phyloP scores from a whole-genome alignment of 2,888 invertebrate species.

The Cheiracanthium punctorium region DNA sequence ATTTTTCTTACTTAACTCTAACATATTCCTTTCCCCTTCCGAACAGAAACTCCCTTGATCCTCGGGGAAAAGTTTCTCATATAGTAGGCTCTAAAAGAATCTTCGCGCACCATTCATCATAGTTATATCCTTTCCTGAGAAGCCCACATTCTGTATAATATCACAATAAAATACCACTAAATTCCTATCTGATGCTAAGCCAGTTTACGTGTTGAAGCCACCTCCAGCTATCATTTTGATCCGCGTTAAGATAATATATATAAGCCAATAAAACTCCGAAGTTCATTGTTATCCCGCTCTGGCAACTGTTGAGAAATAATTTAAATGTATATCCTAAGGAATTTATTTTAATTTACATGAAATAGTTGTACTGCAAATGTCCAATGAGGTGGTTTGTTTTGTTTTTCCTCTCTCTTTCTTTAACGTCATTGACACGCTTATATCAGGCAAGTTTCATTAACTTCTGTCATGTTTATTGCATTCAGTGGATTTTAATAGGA shows the following conservation, averaged over 20 bases:
- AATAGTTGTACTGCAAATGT: too few relatives aligned
- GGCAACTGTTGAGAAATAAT: too few relatives aligned
- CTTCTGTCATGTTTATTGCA: too few relatives aligned
- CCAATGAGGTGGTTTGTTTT: too few relatives aligned
- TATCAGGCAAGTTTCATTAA: too few relatives aligned
- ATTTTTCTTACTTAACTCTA: neutral
- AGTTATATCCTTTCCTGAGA: neutral
- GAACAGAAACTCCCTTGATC: neutral
- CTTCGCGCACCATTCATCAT: neutral
- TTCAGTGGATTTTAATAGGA: too few relatives aligned
- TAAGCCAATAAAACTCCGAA: too few relatives aligned
- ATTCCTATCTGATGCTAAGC: neutral
- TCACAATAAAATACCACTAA: neutral
- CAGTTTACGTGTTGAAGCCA: neutral
- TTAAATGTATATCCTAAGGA: too few relatives aligned
- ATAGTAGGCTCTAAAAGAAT: neutral
- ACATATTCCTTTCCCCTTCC: neutral
- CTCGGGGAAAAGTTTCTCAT: neutral
- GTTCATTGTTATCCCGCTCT: too few relatives aligned
- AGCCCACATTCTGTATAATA: neutral
- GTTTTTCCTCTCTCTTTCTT: too few relatives aligned
- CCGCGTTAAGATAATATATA: neutral
- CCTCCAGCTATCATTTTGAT: neutral
- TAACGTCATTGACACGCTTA: too few relatives aligned
- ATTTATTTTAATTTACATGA: too few relatives aligned